Conservation (phyloP, 2,888 invertebrate species). For the Cryptophagus acutangulus region DNA sequence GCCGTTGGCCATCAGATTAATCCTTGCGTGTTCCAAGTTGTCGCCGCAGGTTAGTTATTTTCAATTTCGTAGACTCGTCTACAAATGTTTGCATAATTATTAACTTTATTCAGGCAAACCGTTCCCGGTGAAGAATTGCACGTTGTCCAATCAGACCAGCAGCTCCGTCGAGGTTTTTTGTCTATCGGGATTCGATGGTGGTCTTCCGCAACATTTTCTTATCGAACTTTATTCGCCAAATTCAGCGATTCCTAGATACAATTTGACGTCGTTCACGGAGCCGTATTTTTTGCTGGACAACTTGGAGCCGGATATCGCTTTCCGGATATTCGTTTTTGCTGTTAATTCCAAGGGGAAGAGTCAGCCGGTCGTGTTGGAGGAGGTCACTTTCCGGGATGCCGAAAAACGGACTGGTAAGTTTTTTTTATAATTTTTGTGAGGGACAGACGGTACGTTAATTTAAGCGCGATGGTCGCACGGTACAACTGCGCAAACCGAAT, state of each 20-base stretch:
- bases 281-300: slow-evolving; percentile 73
- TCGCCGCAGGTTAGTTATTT: slow-evolving; percentile 70
- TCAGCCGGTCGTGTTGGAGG: slow-evolving; percentile 64
- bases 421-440: slow-evolving; percentile 23
- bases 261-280: slow-evolving; percentile 60
- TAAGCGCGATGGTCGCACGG: no score
- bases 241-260: slow-evolving; percentile 51
- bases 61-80: no score
- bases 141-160: slow-evolving; percentile 78
- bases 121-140: slow-evolving; percentile 79
- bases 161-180: slow-evolving; percentile 75
- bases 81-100: slow-evolving; percentile 17
- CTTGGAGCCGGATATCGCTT: slow-evolving; percentile 73
- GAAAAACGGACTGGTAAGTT: slow-evolving; percentile 68
- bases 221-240: slow-evolving; percentile 65
- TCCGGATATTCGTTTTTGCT: slow-evolving; percentile 71
- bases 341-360: slow-evolving; percentile 80
- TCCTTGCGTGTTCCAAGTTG: slow-evolving; percentile 84
- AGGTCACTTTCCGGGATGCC: slow-evolving; percentile 74
- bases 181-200: slow-evolving; percentile 81
- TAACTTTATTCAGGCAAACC: slow-evolving; percentile 75
- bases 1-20: slow-evolving; percentile 75
- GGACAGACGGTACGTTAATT: no score
- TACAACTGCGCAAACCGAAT: no score
- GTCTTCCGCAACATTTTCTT: slow-evolving; percentile 79